phyloP scores from a whole-genome alignment of 2,888 invertebrate genomes.

The Amphipyra tragopoginis region DNA sequence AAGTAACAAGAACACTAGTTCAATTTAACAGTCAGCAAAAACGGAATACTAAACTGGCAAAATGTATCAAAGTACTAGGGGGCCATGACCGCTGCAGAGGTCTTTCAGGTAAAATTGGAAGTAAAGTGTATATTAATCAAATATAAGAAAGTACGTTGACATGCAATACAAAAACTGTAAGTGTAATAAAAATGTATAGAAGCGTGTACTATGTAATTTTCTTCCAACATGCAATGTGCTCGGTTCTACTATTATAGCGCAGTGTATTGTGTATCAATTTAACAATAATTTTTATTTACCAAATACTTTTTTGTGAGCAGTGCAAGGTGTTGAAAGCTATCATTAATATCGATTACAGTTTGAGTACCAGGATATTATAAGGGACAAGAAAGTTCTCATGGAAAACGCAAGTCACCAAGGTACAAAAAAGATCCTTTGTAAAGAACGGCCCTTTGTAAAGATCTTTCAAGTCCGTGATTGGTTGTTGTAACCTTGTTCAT shows the following conservation, averaged over 20 bases:
- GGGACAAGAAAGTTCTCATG: conserved; percentile 30
- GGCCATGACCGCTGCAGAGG: conserved; percentile 55
- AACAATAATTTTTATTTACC: conserved; percentile 38
- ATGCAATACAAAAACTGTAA: conserved; percentile 62
- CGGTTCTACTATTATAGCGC: conserved; percentile 45
- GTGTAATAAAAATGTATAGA: conserved; percentile 63
- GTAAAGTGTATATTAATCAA: conserved; percentile 8
- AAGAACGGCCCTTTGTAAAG: conserved; percentile 1
- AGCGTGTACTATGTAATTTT: conserved; percentile 33
- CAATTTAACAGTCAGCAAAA: neutral
- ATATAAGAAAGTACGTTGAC: conserved; percentile 25
- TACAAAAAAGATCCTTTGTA: neutral
- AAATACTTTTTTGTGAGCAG: conserved; percentile 59
- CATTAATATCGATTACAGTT: conserved; percentile 59
- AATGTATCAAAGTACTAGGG: conserved; percentile 57
- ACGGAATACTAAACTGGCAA: conserved; percentile 16
- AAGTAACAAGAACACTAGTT: neutral
- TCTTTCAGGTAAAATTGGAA: conserved; percentile 24
- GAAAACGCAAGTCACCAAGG: conserved; percentile 21
- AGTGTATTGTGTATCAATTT: conserved; percentile 66
- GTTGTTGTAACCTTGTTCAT: conserved; percentile 3
- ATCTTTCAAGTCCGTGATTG: conserved; percentile 11
- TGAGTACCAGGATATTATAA: conserved; percentile 62
- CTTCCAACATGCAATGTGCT: conserved; percentile 58
- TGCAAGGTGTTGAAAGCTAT: conserved; percentile 66